These are phyloP conservation scores for Thinocorus orbignyianus DNA, from an alignment of 2,113 vertebrate species.

Conservation along the genomic window DNA sequence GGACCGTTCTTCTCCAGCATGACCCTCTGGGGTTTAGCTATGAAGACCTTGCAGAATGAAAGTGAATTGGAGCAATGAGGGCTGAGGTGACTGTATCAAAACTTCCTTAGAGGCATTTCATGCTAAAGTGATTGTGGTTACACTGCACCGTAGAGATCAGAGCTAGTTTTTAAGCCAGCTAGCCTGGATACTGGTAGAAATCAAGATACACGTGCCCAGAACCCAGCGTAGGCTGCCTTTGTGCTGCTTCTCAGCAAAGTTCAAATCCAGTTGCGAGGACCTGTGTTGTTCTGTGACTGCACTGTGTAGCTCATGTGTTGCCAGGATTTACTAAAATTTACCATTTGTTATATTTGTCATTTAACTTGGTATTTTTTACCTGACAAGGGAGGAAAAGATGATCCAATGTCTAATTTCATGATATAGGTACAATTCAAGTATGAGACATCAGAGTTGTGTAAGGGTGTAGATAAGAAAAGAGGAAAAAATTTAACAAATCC, in stretches of 20 bases:
- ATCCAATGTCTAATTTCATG: background rate
- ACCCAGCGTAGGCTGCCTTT: background rate
- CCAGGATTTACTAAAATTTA: background rate
- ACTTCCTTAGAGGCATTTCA: background rate
- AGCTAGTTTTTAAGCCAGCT: background rate
- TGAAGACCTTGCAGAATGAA: slow-evolving; percentile 94
- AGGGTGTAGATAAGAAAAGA: background rate
- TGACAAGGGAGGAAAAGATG: background rate
- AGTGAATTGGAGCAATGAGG: slow-evolving; percentile 83
- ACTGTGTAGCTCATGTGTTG: background rate
- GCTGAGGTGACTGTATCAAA: background rate
- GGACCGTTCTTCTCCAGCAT: slow-evolving; percentile 90
- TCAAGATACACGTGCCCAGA: background rate
- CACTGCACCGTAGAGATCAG: background rate
- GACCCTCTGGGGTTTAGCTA: slow-evolving; percentile 90
- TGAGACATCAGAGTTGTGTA: background rate
- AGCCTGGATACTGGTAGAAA: background rate
- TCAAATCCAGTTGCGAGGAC: background rate
- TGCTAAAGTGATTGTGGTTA: background rate
- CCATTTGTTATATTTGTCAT: background rate
- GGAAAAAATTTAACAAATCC: background rate
- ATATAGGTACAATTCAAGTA: background rate
- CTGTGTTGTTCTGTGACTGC: background rate
- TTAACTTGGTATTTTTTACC: background rate
- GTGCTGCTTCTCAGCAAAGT: background rate